Conservation (phyloP, 2,888 invertebrate genomes). For the Odiellus spinosus region DNA sequence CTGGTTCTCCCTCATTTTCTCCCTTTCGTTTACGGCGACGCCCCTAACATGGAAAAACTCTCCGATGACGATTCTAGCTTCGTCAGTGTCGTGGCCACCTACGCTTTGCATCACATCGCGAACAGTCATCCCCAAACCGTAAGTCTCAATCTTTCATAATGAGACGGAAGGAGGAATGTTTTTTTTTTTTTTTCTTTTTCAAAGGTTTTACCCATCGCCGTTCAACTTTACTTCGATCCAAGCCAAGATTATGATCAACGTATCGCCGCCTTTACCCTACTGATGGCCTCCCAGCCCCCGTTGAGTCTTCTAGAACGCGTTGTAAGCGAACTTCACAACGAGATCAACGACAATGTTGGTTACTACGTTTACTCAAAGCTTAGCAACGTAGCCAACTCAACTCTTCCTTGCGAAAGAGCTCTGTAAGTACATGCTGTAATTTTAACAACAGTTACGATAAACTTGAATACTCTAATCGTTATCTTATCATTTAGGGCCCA, state of each 20-base stretch:
- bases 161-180: no score
- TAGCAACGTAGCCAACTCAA: constrained; percentile 20
- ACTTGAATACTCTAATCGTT: not conserved
- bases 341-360: constrained; percentile 24
- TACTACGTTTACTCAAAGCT: constrained; percentile 26
- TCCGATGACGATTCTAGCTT: not conserved
- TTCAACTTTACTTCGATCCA: constrained; percentile 26
- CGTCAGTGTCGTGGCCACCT: not conserved
- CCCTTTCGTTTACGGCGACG: constrained; percentile 11
- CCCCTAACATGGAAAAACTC: not conserved
- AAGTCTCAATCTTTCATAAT: not conserved
- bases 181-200: not conserved
- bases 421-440: constrained; percentile 8
- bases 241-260: constrained; percentile 26
- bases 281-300: constrained; percentile 24
- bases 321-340: constrained; percentile 27
- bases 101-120: not conserved
- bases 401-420: constrained; percentile 16
- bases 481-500: not conserved
- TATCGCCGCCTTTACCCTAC: constrained; percentile 26
- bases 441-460: not conserved
- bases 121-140: not conserved
- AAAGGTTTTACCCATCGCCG: constrained; percentile 19
- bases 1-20: constrained; percentile 12
- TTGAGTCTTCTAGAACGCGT: constrained; percentile 27